Evolutionary conservation across 2,888 invertebrate genomes (phyloP), one percentile per base, ranked within the genome.

Genomic region (Drosophila yooni): DNA sequence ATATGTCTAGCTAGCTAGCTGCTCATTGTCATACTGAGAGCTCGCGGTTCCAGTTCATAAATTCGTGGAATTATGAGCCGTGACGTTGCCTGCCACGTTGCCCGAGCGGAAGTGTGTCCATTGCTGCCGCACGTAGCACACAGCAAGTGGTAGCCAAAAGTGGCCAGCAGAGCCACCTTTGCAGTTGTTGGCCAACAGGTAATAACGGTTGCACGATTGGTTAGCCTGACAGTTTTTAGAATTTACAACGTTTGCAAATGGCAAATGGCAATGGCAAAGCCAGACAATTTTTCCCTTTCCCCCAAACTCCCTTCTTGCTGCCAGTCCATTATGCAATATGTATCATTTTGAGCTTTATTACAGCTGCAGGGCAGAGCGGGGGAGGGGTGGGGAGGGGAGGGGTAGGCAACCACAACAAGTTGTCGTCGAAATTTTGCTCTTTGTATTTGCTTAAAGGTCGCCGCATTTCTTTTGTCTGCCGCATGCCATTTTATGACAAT

Each of bases 61-160:
- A 91, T 91, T 91, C 83, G 79, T 68, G 81, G 83, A 92, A 90
- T 91, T 92, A 91, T 91, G 91, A 90, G 85, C 91, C 91, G 83
- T 90, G 82, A 91, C 91, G 82, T 50, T 58, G 78, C 67, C 73
- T 58, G 78, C 72, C 76, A 75, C 81, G 18, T 27, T 77, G 72
- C 79, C 60, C 61, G 11, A 74, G 69, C 74, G 79, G 72, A 79
- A 82, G 75, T 69, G 38, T 46, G 64, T 56, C 58, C 67, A 62
- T 58, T 76, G 69, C 71, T 78, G 64, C 69, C 78, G 25, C 73
- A 84, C 73, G 72, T 71, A 54, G 34, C 34, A 18, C 34, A 71
- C 74, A 50, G 27, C 70, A 58, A 71, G 50, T 67, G 76, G 54
- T 34, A 21, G 34, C 53, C 34, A 34, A 54, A 36, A 36, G n/a